Evolutionary conservation across 2,797 vertebrate genomes (phyloP).

Genomic region (Hafferia zeledoni): DNA sequence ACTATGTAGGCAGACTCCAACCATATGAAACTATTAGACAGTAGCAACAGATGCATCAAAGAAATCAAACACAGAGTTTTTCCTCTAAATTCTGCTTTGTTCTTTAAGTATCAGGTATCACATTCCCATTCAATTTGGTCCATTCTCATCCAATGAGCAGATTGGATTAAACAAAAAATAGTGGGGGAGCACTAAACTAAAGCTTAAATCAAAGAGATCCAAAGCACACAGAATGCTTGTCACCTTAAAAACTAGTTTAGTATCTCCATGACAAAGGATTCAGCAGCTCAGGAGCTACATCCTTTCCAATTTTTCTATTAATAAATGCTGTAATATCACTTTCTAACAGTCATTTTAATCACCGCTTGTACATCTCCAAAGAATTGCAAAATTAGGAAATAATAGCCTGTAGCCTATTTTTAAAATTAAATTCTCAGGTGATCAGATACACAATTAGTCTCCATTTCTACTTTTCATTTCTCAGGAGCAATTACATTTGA

Average conservation of each 20-base stretch:
- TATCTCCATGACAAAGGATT: neutral
- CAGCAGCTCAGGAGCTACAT: neutral
- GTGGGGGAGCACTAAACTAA: neutral
- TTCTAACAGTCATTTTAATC: conserved; percentile 59
- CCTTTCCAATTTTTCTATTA: conserved; percentile 37
- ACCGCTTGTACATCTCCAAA: conserved; percentile 36
- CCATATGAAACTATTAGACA: neutral
- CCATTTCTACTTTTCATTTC: conserved; percentile 46
- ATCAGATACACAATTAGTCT: conserved; percentile 58
- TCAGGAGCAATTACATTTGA: conserved; percentile 47
- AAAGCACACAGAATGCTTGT: neutral
- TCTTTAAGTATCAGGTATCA: neutral
- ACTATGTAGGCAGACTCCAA: neutral
- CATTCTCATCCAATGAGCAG: neutral
- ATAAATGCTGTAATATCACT: conserved; percentile 21
- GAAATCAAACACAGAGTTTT: neutral
- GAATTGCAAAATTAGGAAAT: conserved; percentile 59
- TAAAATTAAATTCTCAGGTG: conserved; percentile 61
- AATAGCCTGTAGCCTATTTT: conserved; percentile 62
- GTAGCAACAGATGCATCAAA: neutral
- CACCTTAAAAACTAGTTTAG: neutral
- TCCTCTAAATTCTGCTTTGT: neutral
- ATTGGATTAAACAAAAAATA: neutral
- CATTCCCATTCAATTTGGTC: neutral
- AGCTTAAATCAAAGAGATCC: neutral